These are phyloP conservation scores for Ephialtes manifestator DNA, from an alignment of 2,888 invertebrate species.

Conservation along the genomic window DNA sequence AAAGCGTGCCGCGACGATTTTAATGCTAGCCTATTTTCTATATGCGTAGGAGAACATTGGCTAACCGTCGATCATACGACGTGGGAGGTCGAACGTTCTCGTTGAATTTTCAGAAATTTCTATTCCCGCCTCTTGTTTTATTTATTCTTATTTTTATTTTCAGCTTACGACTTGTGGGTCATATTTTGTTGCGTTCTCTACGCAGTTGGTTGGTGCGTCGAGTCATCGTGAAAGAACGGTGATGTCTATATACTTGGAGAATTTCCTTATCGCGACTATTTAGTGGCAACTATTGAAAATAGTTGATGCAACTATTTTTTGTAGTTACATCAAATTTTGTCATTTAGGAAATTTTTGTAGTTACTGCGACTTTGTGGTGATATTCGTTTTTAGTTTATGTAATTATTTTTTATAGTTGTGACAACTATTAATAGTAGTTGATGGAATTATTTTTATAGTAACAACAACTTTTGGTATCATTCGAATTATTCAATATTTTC, in stretches of 20 bases:
- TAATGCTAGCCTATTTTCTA: not conserved
- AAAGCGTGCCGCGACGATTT: conserved; percentile 22
- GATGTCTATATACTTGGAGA: not conserved
- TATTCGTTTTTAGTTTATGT: too few species aligned
- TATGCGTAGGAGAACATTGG: not conserved
- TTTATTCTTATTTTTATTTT: not conserved
- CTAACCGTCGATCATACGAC: not conserved
- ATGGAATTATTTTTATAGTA: too few species aligned
- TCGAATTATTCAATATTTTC: too few species aligned
- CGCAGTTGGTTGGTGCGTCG: not conserved
- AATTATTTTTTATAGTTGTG: too few species aligned
- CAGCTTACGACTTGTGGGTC: not conserved
- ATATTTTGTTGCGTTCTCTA: not conserved
- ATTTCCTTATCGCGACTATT: too few species aligned
- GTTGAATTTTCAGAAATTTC: conserved; percentile 30
- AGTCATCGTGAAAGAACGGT: not conserved
- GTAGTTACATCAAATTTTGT: too few species aligned
- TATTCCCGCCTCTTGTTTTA: conserved; percentile 17
- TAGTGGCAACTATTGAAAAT: too few species aligned
- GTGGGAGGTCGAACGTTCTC: conserved; percentile 41
- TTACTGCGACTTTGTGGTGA: too few species aligned
- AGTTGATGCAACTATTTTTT: too few species aligned
- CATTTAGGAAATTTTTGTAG: too few species aligned
- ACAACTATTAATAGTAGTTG: too few species aligned
- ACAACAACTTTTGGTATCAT: too few species aligned